Base-by-base conservation (phyloP, 2,797 vertebrate genomes). In the Coilia nasus region DNA sequence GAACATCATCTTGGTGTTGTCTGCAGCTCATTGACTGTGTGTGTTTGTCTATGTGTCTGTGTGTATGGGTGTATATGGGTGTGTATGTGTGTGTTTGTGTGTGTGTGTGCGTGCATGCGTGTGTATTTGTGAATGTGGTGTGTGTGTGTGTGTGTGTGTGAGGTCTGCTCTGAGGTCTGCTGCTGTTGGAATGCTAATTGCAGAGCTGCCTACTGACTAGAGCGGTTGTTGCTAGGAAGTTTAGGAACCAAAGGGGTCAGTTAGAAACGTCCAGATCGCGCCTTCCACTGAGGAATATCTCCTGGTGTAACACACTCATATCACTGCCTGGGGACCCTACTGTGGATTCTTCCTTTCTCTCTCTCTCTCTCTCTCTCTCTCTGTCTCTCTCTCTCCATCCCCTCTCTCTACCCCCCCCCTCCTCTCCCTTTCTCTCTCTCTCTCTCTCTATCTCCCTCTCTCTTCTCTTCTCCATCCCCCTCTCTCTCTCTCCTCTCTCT, bases 1-100 rank as follows among this genome's bases (percentile, higher is more conserved):
- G 91, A 91, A 92, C 90, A 89, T 94, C 91, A 92, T 92, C 91
- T 92, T 91, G 88, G 92, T 67, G 14, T 81, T 1, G 4, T 92
- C 89, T 92, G 80, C 83, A 15, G 28, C 25, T 35, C 28, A 71
- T 71, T 71, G 11, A 17, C 14, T 78, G 15, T 3, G 71, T 75
- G 31, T 41, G 67, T 35, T 15, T 35, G 60, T 62, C 11, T 28
- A 23, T 67, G 60, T 62, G 62, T 28, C 23, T 67, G 50, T 14
- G 50, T 54, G 50, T 14, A 23, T 67, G 62, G 15, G 28, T 67
- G 23, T 71, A 28, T 71, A 15, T 35, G 64, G 15, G 12, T 71
- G 64, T 71, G 25, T 71, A 28, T 19, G 6, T 71, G 64, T 54
- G 50, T 54, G 7, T 54, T 2, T 14, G 50, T 54, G 50, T 54